phyloP scores from a whole-genome alignment of 2,113 vertebrate genomes.

The Anolis carolinensis region DNA sequence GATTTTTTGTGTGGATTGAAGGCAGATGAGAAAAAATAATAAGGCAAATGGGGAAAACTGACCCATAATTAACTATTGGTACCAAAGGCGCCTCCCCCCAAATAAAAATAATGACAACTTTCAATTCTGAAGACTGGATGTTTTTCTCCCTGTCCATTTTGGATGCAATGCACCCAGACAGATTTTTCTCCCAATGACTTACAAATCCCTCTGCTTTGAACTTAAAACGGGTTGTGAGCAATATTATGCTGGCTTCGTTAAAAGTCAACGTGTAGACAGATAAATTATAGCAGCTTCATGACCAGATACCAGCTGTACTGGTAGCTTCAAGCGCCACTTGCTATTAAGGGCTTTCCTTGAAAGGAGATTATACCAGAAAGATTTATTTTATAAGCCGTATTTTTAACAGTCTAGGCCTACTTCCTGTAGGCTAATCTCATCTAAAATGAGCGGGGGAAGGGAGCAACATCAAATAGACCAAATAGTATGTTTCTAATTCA shows the following conservation, averaged over 20 bases:
- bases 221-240: not conserved
- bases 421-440: constrained; percentile 1
- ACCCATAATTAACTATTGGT: not conserved
- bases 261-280: constrained; percentile 4
- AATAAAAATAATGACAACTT: not conserved
- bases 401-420: not conserved
- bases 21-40: no score
- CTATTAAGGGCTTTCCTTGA: not conserved
- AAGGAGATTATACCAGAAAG: not conserved
- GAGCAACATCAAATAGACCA: not conserved
- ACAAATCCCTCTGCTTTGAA: not conserved
- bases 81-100: no score
- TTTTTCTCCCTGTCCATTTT: not conserved
- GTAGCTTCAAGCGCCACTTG: not conserved
- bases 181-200: not conserved
- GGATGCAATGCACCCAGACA: not conserved
- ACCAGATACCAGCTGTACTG: not conserved
- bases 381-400: constrained; percentile 12
- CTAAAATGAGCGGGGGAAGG: not conserved
- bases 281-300: not conserved
- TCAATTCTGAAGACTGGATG: not conserved
- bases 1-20: no score
- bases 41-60: no score
- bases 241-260: not conserved
- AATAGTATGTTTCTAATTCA: not conserved